A percentile compares a stretch with the other conserved stretches of the same genome.
phyloP scores from a whole-genome alignment of 2,113 vertebrate species.

The Atractosteus spatula region DNA sequence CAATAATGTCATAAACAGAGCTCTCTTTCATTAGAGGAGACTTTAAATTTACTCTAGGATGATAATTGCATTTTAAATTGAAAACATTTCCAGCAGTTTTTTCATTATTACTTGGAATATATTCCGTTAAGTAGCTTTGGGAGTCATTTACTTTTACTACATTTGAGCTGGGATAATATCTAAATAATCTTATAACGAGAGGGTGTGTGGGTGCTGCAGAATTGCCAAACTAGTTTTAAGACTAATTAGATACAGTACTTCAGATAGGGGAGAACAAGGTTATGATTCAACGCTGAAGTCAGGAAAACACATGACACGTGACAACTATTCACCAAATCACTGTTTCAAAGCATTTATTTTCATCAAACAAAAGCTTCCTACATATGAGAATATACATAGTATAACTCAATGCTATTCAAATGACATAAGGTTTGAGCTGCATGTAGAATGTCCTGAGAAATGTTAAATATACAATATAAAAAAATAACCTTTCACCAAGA shows the following conservation, averaged over 20 bases:
- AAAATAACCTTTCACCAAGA: no score
- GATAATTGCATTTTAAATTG: constrained; percentile 17
- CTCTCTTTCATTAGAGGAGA: constrained; percentile 1
- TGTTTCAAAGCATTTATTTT: background rate
- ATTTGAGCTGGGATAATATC: constrained; percentile 6
- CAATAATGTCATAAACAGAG: background rate
- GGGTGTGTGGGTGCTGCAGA: background rate
- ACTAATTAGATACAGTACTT: background rate
- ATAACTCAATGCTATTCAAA: no score
- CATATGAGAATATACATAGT: no score
- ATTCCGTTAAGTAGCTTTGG: background rate
- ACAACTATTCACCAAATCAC: background rate
- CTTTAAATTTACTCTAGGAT: background rate
- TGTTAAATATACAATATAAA: no score
- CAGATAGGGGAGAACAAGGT: background rate
- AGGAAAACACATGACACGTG: background rate
- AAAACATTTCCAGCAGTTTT: constrained; percentile 12
- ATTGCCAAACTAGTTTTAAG: background rate
- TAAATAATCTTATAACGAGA: constrained; percentile 19
- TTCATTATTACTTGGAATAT: constrained; percentile 1
- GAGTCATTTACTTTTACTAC: constrained; percentile 1
- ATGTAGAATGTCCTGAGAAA: no score
- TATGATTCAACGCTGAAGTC: background rate
- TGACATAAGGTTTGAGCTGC: no score
- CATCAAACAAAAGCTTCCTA: no score